Evolutionary conservation across 2,888 invertebrate genomes (phyloP).

Genomic region (Hirtodrosophila confusa): DNA sequence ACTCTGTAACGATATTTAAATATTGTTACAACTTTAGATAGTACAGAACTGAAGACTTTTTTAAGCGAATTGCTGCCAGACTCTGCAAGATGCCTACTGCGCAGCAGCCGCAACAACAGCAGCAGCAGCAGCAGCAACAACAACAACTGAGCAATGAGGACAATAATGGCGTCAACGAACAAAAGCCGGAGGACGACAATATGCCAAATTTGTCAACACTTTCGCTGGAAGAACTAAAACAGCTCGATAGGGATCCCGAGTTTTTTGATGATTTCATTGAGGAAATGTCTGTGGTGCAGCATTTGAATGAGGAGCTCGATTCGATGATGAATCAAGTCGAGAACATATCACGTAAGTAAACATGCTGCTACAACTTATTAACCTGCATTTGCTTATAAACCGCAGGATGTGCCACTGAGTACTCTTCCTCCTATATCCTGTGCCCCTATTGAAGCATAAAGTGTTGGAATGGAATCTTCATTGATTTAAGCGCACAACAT

Average conservation of each 20-base stretch:
- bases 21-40: constrained; percentile 5
- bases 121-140: constrained; percentile 27
- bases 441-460: too few relatives aligned
- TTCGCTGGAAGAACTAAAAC: constrained; percentile 87
- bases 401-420: too few relatives aligned
- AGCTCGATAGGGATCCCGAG: constrained; percentile 89
- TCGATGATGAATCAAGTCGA: constrained; percentile 90
- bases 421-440: too few relatives aligned
- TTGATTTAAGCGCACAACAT: too few relatives aligned
- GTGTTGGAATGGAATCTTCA: too few relatives aligned
- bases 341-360: constrained; percentile 86
- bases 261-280: constrained; percentile 90
- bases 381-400: too few relatives aligned
- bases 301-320: constrained; percentile 89
- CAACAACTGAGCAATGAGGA: constrained; percentile 26
- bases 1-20: constrained; percentile 2
- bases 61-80: constrained; percentile 19
- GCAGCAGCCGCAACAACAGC: constrained; percentile 53
- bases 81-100: constrained; percentile 59
- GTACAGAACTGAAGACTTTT: constrained; percentile 14
- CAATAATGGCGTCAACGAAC: constrained; percentile 40
- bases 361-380: too few relatives aligned
- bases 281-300: constrained; percentile 88
- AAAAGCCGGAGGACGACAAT: constrained; percentile 40
- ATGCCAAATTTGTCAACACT: constrained; percentile 83